A percentile compares a stretch with the other conserved stretches of the same genome.
Evolutionary conservation across 64 coral and sea anemone genomes (phyloP).

Genomic region (Porites australiensis): DNA sequence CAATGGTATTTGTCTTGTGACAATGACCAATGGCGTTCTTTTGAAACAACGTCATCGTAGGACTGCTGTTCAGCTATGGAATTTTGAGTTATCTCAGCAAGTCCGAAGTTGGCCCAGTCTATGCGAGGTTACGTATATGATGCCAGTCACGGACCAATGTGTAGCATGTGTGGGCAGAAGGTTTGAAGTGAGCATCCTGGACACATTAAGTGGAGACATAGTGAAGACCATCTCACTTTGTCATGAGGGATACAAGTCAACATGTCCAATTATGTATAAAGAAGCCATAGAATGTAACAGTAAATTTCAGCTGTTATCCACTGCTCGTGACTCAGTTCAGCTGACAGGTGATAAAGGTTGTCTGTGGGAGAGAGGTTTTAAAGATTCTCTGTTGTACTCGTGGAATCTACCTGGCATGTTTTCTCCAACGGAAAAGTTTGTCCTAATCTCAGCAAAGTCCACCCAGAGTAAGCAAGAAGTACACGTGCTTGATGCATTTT

Average conservation of each 20-base stretch:
- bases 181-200: not conserved
- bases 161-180: not conserved
- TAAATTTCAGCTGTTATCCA: constrained; percentile 8
- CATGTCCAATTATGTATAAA: not conserved
- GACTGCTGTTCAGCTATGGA: not conserved
- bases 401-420: not conserved
- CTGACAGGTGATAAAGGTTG: not conserved
- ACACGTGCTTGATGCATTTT: not conserved
- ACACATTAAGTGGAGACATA: not conserved
- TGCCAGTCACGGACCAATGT: constrained; percentile 5
- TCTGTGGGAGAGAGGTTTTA: not conserved
- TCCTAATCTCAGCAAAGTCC: not conserved
- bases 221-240: not conserved
- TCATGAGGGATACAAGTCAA: no score
- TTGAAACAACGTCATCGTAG: not conserved
- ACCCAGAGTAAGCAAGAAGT: not conserved
- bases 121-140: not conserved
- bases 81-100: not conserved
- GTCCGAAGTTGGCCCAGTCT: not conserved
- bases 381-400: no score
- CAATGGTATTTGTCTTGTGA: not conserved
- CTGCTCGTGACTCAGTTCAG: no score
- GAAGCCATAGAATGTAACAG: not conserved
- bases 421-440: constrained; percentile 2
- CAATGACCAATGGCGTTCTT: not conserved